Evolutionary conservation across 2,797 vertebrate species (phyloP).

Genomic region (Leucoraja ocellata): DNA sequence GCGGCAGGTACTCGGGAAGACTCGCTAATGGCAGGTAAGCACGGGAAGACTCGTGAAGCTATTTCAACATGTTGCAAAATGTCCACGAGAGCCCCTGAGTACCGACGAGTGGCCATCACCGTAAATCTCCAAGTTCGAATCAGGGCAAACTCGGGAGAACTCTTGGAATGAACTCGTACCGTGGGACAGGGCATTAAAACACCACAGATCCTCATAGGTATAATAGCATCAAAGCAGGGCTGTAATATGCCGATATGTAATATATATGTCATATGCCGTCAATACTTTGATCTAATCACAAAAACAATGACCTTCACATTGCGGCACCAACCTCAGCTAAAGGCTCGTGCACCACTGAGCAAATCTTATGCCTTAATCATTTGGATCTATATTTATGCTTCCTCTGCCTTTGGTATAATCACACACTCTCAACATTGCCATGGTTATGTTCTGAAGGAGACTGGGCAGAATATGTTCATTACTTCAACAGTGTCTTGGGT

Average conservation of each 20-base stretch:
- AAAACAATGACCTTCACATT: neutral
- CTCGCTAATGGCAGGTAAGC: too few species aligned
- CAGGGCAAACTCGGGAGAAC: too few species aligned
- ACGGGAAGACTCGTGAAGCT: too few species aligned
- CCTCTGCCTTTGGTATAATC: slow-evolving; percentile 26
- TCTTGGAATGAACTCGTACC: too few species aligned
- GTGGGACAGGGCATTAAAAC: too few species aligned
- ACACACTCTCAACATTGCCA: slow-evolving; percentile 25
- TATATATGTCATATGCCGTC: neutral
- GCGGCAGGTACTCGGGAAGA: too few species aligned
- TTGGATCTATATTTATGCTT: neutral
- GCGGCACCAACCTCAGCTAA: neutral
- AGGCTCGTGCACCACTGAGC: neutral
- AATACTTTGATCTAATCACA: slow-evolving; percentile 24
- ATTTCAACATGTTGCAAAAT: too few species aligned
- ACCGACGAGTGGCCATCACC: too few species aligned
- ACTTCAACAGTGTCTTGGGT: neutral
- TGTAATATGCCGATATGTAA: neutral
- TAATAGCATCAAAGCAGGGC: slow-evolving; percentile 12
- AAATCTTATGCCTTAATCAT: neutral
- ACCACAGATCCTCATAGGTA: neutral
- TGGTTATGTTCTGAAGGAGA: slow-evolving; percentile 25
- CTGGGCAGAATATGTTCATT: neutral
- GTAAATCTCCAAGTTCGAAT: too few species aligned
- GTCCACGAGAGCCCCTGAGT: too few species aligned